Evolutionary conservation across 1,140 invertebrate genomes (phyloP).

Genomic region (Globodera ellingtonae): DNA sequence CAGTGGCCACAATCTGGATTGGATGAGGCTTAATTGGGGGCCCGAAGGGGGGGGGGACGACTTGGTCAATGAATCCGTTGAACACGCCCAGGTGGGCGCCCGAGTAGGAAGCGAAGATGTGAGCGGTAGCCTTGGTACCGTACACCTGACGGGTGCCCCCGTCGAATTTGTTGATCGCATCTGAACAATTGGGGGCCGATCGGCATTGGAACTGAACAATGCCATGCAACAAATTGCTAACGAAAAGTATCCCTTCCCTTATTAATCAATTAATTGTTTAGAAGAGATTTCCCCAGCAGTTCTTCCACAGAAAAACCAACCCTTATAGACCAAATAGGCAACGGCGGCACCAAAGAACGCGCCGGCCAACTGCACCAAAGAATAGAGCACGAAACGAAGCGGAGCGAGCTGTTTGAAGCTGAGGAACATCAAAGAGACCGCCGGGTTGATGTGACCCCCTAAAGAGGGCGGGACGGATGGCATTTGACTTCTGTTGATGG

Average conservation of each 20-base stretch:
- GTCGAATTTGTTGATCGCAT: conserved; percentile 68
- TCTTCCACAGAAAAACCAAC: conserved; percentile 50
- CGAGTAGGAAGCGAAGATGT: conserved; percentile 72
- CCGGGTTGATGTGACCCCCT: conserved; percentile 72
- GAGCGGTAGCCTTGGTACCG: conserved; percentile 67
- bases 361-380: conserved; percentile 70
- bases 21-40: conserved; percentile 68
- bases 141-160: conserved; percentile 63
- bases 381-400: conserved; percentile 68
- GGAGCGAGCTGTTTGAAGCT: conserved; percentile 67
- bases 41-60: conserved; percentile 67
- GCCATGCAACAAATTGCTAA: neutral
- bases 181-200: conserved; percentile 43
- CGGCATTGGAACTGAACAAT: conserved; percentile 5
- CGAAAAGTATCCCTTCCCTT: neutral
- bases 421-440: conserved; percentile 69
- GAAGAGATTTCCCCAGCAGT: neutral
- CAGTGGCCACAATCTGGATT: conserved; percentile 49
- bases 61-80: conserved; percentile 69
- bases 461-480: neutral
- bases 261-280: neutral
- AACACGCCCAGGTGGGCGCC: conserved; percentile 65
- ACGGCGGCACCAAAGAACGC: conserved; percentile 68
- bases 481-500: neutral
- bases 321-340: conserved; percentile 65